These are phyloP conservation scores for Anser cygnoides DNA, from an alignment of 2,113 vertebrate genomes.

Conservation along the genomic window DNA sequence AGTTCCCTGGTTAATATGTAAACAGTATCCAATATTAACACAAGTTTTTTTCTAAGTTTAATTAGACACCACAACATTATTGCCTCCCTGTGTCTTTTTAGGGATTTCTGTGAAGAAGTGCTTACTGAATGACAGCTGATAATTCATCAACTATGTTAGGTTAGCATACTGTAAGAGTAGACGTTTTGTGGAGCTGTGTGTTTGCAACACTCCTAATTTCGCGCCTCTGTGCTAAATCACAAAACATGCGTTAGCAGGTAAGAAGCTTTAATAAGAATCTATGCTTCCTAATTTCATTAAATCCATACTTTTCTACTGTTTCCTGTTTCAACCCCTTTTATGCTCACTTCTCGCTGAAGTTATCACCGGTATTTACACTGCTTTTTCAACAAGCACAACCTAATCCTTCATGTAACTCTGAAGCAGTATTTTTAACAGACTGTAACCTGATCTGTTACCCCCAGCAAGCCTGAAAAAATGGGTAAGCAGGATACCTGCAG, in stretches of 20 bases:
- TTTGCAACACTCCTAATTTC: background rate
- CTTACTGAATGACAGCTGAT: background rate
- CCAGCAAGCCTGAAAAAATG: too few relatives aligned
- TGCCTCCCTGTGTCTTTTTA: background rate
- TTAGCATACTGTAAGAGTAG: background rate
- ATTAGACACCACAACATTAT: background rate
- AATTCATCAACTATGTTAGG: background rate
- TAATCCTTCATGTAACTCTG: slow-evolving; percentile 47
- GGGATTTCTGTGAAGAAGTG: background rate
- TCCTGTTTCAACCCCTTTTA: background rate
- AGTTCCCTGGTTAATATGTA: background rate
- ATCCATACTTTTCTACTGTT: background rate
- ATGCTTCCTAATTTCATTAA: background rate
- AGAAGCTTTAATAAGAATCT: background rate
- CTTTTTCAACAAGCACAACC: background rate
- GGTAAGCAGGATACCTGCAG: slow-evolving; percentile 21
- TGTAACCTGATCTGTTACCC: slow-evolving; percentile 46
- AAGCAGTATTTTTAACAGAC: slow-evolving; percentile 61
- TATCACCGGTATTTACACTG: background rate
- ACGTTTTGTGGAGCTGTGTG: background rate
- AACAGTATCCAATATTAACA: background rate
- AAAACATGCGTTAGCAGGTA: background rate
- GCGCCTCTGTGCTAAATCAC: background rate
- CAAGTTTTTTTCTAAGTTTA: background rate
- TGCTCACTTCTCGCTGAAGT: background rate